Evolutionary conservation across 1,140 invertebrate genomes (phyloP).

Genomic region (Pygmarrhopalites habei): DNA sequence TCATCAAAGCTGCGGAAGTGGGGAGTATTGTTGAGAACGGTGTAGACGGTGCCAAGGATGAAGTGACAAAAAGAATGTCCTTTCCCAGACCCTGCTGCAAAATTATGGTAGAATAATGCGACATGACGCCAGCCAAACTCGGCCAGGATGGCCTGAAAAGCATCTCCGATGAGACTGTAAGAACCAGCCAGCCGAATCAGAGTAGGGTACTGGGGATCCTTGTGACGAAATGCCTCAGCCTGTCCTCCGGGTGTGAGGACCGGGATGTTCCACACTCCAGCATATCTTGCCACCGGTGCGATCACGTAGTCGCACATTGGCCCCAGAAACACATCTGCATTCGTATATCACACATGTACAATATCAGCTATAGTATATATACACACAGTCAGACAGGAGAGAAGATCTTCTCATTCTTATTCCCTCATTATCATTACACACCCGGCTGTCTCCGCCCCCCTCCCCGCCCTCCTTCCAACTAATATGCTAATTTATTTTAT

Average conservation of each 20-base stretch:
- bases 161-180: slow-evolving; percentile 48
- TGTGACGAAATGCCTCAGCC: slow-evolving; percentile 67
- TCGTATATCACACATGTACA: slow-evolving; percentile 29
- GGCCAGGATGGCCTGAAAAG: slow-evolving; percentile 58
- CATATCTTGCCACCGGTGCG: slow-evolving; percentile 76
- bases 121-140: slow-evolving; percentile 64
- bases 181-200: slow-evolving; percentile 52
- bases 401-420: too few relatives aligned
- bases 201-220: slow-evolving; percentile 59
- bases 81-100: slow-evolving; percentile 44
- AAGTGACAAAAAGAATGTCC: slow-evolving; percentile 66
- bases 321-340: slow-evolving; percentile 75
- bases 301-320: slow-evolving; percentile 86
- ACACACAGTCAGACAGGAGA: neutral
- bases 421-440: neutral
- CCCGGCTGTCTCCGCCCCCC: neutral
- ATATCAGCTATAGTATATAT: neutral
- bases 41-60: slow-evolving; percentile 60
- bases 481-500: too few relatives aligned
- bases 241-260: slow-evolving; percentile 66
- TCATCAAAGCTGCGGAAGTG: slow-evolving; percentile 59
- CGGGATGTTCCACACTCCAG: slow-evolving; percentile 78
- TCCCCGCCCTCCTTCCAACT: neutral
- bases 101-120: slow-evolving; percentile 64
- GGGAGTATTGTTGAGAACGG: slow-evolving; percentile 53